phyloP scores from a whole-genome alignment of 1,140 invertebrate genomes.

The Asbolus verrucosus region DNA sequence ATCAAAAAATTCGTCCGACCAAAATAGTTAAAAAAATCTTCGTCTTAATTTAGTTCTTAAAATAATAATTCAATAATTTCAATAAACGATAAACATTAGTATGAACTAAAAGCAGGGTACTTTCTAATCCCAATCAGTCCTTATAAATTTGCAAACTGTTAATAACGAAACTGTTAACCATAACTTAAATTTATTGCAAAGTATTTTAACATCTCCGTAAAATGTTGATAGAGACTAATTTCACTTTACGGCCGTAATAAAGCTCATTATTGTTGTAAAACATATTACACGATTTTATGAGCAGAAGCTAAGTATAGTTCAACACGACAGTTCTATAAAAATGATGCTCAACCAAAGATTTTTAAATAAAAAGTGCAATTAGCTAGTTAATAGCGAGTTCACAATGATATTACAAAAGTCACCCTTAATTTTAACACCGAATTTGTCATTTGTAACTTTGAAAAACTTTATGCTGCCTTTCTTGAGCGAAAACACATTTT shows the following conservation, averaged over 20 bases:
- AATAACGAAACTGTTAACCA: constrained; percentile 19
- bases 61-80: no score
- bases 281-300: constrained; percentile 31
- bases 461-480: no score
- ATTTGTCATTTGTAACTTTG: no score
- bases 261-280: constrained; percentile 35
- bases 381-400: constrained; percentile 16
- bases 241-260: constrained; percentile 22
- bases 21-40: no score
- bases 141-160: constrained; percentile 11
- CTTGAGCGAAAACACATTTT: no score
- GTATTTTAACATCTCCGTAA: constrained; percentile 33
- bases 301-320: constrained; percentile 13
- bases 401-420: not conserved
- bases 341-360: constrained; percentile 18
- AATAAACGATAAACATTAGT: no score
- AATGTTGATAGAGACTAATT: constrained; percentile 30
- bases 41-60: no score
- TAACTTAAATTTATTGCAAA: constrained; percentile 19
- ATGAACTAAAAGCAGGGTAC: no score
- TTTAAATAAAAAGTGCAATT: constrained; percentile 24
- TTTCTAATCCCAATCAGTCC: no score
- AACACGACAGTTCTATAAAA: constrained; percentile 22
- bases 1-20: no score
- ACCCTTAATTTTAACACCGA: constrained; percentile 8